A percentile compares a stretch with the other conserved stretches of the same genome.
phyloP scores from a whole-genome alignment of 1,140 invertebrate species.

The Diuraphis noxia region DNA sequence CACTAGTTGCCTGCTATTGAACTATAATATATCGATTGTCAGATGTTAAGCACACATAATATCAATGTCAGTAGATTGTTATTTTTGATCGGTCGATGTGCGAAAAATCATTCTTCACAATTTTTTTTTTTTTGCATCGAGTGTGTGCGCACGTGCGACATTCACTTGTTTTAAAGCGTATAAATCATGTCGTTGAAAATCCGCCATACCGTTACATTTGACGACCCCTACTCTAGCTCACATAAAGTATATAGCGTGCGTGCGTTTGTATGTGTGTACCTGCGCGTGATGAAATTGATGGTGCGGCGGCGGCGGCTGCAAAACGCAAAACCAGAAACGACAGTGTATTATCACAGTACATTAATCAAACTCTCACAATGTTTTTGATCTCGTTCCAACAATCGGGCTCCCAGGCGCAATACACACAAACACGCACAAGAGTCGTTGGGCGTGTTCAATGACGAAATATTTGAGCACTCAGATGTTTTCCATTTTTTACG shows the following conservation, averaged over 20 bases:
- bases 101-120: not conserved
- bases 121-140: not conserved
- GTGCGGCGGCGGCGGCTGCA: not conserved
- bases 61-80: not conserved
- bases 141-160: not conserved
- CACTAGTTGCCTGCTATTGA: too few relatives aligned
- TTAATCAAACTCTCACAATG: conserved; percentile 49
- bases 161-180: conserved; percentile 27
- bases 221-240: not conserved
- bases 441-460: not conserved
- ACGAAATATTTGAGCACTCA: not conserved
- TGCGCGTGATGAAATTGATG: conserved; percentile 39
- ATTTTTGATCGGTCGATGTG: not conserved
- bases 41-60: not conserved
- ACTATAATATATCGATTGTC: not conserved
- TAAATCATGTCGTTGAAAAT: conserved; percentile 40
- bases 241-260: not conserved
- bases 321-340: conserved; percentile 45
- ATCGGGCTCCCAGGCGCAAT: not conserved
- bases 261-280: not conserved
- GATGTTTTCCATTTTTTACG: not conserved
- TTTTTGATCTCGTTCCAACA: conserved; percentile 49
- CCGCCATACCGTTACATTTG: not conserved
- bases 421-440: not conserved
- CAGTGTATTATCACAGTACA: conserved; percentile 48